phyloP scores from a whole-genome alignment of 1,140 invertebrate species.

The Ylistrum balloti region DNA sequence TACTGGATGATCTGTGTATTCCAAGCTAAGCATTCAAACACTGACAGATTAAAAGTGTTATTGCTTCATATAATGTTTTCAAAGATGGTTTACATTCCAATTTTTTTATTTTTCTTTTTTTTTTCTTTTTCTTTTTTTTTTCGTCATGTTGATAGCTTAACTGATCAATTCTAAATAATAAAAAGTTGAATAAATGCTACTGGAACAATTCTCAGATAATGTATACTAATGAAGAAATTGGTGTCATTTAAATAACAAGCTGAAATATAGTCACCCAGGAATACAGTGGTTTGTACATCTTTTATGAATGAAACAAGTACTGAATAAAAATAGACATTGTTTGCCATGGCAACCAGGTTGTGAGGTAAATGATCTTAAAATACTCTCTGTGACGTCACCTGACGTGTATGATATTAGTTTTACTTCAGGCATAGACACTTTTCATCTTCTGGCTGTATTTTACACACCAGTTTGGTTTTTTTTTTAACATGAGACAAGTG shows the following conservation, averaged over 20 bases:
- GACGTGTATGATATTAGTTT: constrained; percentile 3
- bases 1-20: background rate
- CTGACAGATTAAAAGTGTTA: too few relatives aligned
- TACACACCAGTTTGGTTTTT: too few relatives aligned
- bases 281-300: background rate
- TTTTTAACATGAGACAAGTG: too few relatives aligned
- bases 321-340: background rate
- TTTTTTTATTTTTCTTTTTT: too few relatives aligned
- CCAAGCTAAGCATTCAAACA: too few relatives aligned
- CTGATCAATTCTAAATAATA: background rate
- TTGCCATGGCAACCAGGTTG: constrained; percentile 10
- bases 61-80: too few relatives aligned
- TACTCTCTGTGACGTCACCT: background rate
- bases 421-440: background rate
- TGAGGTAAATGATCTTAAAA: background rate
- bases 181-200: too few relatives aligned
- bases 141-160: background rate
- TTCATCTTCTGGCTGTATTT: background rate
- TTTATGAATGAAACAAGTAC: background rate
- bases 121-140: too few relatives aligned
- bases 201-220: background rate
- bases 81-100: too few relatives aligned
- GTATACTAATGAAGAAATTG: background rate
- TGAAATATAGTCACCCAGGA: too few relatives aligned
- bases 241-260: too few relatives aligned